Conservation (phyloP, 64 coral and sea anemone species). For the Pocillopora verrucosa region DNA sequence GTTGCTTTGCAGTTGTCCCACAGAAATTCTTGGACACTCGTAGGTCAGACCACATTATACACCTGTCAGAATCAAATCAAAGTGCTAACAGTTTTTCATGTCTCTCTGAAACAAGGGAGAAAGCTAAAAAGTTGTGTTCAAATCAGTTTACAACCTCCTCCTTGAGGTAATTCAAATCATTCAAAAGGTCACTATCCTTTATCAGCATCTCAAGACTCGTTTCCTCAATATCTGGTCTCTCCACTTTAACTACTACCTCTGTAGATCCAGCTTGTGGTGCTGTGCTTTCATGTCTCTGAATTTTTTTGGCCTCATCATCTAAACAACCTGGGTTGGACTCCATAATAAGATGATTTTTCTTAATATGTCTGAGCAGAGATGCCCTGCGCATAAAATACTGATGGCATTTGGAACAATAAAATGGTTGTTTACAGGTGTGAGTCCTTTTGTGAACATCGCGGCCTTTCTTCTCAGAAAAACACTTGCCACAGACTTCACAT, state of each 20-base stretch:
- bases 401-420: slow-evolving; percentile 11
- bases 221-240: not conserved
- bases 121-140: not conserved
- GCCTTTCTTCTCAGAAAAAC: slow-evolving; percentile 1
- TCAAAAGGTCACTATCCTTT: not conserved
- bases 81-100: no score
- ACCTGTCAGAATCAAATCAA: no score
- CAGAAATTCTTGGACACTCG: no score
- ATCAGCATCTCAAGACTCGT: not conserved
- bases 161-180: not conserved
- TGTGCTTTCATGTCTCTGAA: not conserved
- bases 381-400: not conserved
- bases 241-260: not conserved
- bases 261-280: not conserved
- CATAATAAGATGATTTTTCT: not conserved
- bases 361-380: not conserved
- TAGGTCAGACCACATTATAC: no score
- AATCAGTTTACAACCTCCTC: not conserved
- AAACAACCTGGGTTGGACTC: not conserved
- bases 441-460: not conserved
- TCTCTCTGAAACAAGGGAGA: not conserved
- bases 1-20: no score
- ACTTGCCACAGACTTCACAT: slow-evolving; percentile 42
- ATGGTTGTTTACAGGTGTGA: not conserved
- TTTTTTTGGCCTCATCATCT: not conserved